phyloP scores from a whole-genome alignment of 1,140 invertebrate species.

The Plectrocnemia conspersa region DNA sequence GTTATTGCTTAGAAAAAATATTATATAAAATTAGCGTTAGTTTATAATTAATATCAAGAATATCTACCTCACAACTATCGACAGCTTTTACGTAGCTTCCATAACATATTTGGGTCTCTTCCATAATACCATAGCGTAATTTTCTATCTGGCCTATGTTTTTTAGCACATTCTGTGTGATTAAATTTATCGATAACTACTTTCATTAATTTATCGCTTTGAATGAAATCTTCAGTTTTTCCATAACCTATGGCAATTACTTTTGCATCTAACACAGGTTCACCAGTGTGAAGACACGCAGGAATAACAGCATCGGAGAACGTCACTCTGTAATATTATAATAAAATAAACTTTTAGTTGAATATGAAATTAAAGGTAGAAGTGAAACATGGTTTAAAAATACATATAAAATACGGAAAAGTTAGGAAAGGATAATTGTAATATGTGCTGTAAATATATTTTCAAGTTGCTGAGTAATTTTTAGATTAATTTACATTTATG shows the following conservation, averaged over 20 bases:
- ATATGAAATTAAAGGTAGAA: too few relatives aligned
- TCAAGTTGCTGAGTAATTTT: too few relatives aligned
- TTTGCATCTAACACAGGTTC: background rate
- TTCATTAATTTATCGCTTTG: constrained; percentile 4
- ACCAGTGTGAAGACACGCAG: constrained; percentile 5
- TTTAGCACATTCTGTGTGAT: background rate
- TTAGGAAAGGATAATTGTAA: too few relatives aligned
- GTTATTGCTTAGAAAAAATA: too few relatives aligned
- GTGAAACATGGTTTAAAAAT: too few relatives aligned
- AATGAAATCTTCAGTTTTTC: background rate
- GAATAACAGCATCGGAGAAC: background rate
- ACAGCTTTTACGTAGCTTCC: background rate
- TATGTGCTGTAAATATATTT: too few relatives aligned
- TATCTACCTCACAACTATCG: background rate
- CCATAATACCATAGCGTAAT: background rate
- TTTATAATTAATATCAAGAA: background rate
- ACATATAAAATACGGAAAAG: too few relatives aligned
- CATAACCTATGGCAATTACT: background rate
- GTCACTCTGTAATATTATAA: background rate
- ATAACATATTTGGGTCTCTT: background rate
- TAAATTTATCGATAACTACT: constrained; percentile 3
- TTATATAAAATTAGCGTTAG: too few relatives aligned
- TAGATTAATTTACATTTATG: too few relatives aligned
- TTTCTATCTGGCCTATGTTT: background rate
- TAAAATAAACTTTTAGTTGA: background rate